A percentile compares a stretch with the other conserved stretches of the same genome.
phyloP scores from a whole-genome alignment of 2,113 vertebrate genomes.

The Phocoena sinus region DNA sequence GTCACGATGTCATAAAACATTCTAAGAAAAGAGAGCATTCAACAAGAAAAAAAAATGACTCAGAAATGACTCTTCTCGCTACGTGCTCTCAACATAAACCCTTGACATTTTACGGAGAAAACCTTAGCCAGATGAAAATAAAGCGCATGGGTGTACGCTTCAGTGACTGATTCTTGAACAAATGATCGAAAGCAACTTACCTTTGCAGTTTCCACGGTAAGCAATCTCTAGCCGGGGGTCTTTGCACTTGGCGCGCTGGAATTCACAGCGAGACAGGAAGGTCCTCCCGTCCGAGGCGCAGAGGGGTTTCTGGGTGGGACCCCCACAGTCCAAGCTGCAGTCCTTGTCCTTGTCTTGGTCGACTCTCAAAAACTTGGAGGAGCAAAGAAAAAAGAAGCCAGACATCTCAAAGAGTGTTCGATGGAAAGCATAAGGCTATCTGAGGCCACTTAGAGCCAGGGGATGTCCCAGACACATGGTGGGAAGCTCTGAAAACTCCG shows the following conservation, averaged over 20 bases:
- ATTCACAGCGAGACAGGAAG: constrained; percentile 96
- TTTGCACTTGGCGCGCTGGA: constrained; percentile 95
- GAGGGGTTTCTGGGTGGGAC: constrained; percentile 88
- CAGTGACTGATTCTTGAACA: fast-evolving
- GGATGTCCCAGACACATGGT: fast-evolving
- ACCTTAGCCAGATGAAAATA: not conserved
- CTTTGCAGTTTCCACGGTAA: constrained; percentile 93
- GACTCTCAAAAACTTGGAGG: constrained; percentile 91
- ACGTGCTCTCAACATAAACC: fast-evolving
- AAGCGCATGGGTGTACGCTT: fast-evolving
- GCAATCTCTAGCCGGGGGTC: constrained; percentile 95
- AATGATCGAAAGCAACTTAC: constrained; percentile 75
- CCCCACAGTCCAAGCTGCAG: constrained; percentile 91
- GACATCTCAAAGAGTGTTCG: fast-evolving
- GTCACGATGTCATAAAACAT: fast-evolving
- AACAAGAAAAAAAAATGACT: not conserved
- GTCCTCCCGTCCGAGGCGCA: constrained; percentile 96
- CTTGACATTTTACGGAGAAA: fast-evolving
- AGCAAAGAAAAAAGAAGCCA: not conserved
- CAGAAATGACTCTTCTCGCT: not conserved
- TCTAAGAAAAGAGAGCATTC: not conserved
- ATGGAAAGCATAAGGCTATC: too few species aligned
- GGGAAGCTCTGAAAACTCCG: fast-evolving
- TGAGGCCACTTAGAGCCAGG: fast-evolving
- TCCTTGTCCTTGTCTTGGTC: constrained; percentile 95